phyloP scores from a whole-genome alignment of 2,888 invertebrate species.

The Bellardia bayeri region DNA sequence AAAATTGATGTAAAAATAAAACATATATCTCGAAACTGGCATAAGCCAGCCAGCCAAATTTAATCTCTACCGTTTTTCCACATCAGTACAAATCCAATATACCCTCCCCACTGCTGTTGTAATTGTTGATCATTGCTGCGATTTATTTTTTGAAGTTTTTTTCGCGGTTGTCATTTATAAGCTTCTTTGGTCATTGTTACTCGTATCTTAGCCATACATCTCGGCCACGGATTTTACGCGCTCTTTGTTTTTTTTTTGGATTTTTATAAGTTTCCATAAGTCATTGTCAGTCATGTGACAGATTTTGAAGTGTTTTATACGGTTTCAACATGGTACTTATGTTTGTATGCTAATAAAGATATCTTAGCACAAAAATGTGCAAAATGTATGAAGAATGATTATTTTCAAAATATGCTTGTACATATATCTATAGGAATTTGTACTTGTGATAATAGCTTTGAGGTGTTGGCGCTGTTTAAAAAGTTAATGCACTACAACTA shows the following conservation, averaged over 20 bases:
- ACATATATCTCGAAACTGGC: too few relatives aligned
- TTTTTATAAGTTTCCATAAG: slow-evolving; percentile 37
- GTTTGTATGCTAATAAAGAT: not conserved
- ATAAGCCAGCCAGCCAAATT: too few relatives aligned
- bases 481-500: too few relatives aligned
- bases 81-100: too few relatives aligned
- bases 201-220: slow-evolving; percentile 4
- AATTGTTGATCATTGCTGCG: not conserved
- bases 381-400: too few relatives aligned
- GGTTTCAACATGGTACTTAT: not conserved
- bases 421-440: too few relatives aligned
- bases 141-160: not conserved
- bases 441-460: too few relatives aligned
- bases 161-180: not conserved
- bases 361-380: not conserved
- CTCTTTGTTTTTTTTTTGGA: not conserved
- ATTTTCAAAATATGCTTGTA: too few relatives aligned
- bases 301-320: slow-evolving; percentile 1
- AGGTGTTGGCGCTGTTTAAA: too few relatives aligned
- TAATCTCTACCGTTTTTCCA: too few relatives aligned
- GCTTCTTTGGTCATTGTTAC: not conserved
- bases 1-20: too few relatives aligned
- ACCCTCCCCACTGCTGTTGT: not conserved
- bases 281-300: slow-evolving; percentile 45
- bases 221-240: slow-evolving; percentile 2